Evolutionary conservation across 2,797 vertebrate species (phyloP).

Genomic region (Phaenicophaeus curvirostris): DNA sequence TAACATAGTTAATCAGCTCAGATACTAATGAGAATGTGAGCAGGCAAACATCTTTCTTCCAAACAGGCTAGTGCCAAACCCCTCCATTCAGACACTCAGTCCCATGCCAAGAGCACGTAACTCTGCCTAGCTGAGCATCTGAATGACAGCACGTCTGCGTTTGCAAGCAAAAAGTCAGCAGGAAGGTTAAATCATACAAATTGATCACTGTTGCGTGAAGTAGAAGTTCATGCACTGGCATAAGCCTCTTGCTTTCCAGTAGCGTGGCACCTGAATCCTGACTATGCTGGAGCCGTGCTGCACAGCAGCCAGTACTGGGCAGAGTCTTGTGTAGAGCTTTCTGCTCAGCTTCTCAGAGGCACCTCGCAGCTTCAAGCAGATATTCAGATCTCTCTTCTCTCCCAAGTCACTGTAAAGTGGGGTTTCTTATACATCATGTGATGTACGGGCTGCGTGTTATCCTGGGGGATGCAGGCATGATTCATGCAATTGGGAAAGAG

Average conservation of each 20-base stretch:
- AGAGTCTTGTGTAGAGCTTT: not conserved
- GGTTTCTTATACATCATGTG: not conserved
- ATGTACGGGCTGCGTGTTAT: not conserved
- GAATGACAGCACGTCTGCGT: not conserved
- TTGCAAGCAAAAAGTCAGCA: not conserved
- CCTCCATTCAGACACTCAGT: not conserved
- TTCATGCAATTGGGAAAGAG: not conserved
- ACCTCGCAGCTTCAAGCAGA: not conserved
- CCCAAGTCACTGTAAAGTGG: not conserved
- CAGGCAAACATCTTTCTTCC: slow-evolving; percentile 14
- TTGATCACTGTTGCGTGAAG: not conserved
- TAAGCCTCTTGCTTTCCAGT: not conserved
- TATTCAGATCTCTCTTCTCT: not conserved
- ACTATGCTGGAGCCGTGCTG: accelerated
- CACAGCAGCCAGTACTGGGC: not conserved
- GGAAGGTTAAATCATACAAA: not conserved
- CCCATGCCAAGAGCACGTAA: not conserved
- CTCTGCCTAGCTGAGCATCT: slow-evolving; percentile 14
- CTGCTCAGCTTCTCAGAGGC: not conserved
- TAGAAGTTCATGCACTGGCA: not conserved
- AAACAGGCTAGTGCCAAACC: not conserved
- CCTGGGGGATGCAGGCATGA: not conserved
- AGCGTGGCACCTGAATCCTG: not conserved
- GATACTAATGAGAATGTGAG: slow-evolving; percentile 39
- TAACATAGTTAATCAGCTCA: slow-evolving; percentile 23